Base-by-base conservation (phyloP, 2,113 vertebrate genomes). In the Equus przewalskii region DNA sequence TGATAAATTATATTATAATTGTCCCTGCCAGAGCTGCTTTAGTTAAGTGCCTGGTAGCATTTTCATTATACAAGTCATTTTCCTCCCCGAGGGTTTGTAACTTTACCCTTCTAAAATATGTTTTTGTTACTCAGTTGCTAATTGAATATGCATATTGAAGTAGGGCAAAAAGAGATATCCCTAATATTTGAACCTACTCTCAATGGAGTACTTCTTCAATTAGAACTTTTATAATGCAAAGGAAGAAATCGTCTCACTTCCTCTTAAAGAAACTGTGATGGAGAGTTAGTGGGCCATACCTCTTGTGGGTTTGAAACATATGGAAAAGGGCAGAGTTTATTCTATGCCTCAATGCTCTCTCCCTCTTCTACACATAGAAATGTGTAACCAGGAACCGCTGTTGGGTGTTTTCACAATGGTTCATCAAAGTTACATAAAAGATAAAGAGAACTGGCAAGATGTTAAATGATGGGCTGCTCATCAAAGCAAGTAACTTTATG, bases 1-100 rank as follows among this genome's bases (percentile, higher is more conserved):
- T 93, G 81, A 94, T 92, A 96, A 98, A 92, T 94, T 96, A 0
- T 91, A 64, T 94, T 97, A 78, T 49, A 73, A 93, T 96, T 97
- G 84, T 92, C 18, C 82, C 80, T 91, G 70, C 26, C 88, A 85
- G 97, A 54, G 94, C 67, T 91, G 92, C 87, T 96, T 36, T 83
- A 96, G 89, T 87, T 79, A 81, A 95, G 83, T 19, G 26, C 56
- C 58, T 93, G 64, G 91, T 96, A 78, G 81, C 69, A 72, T 96
- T 97, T 73, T 87, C 54, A 76, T 87, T 91, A 86, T 65, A 84
- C 70, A 93, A 88, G 94, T 91, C 41, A 60, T 95, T 73, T 46
- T 96, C 87, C 19, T 88, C 94, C 94, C 44, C 10, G 1, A 13
- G 93, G 86, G 69, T 51, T 69, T 97, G 76, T 82, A 94, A 95